Percentiles rank a stretch among this genome's conserved stretches.
phyloP scores from a whole-genome alignment of 1,140 invertebrate species.

The Drosophila tropicalis region DNA sequence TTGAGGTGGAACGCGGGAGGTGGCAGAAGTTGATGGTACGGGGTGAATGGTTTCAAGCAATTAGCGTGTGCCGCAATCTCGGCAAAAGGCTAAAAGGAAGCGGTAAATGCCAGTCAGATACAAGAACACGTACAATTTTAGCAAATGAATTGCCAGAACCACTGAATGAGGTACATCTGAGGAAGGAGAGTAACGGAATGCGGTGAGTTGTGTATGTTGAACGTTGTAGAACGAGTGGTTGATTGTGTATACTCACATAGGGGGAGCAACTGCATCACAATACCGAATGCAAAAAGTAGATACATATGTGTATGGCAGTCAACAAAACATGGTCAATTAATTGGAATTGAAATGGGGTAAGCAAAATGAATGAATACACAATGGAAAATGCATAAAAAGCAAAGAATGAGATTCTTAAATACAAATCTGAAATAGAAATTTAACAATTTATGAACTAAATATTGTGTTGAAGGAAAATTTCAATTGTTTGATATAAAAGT shows the following conservation, averaged over 20 bases:
- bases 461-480: too few species aligned
- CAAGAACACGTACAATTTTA: slow-evolving; percentile 39
- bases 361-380: slow-evolving; percentile 1
- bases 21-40: neutral
- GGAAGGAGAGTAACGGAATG: neutral
- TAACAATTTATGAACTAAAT: too few species aligned
- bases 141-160: slow-evolving; percentile 53
- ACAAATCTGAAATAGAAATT: too few species aligned
- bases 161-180: neutral
- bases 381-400: neutral
- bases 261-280: neutral
- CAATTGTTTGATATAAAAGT: neutral
- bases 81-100: slow-evolving; percentile 60
- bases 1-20: neutral
- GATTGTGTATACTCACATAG: neutral
- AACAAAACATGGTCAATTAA: slow-evolving; percentile 24
- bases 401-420: too few species aligned
- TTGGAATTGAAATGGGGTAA: slow-evolving; percentile 1
- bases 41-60: slow-evolving; percentile 63
- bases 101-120: slow-evolving; percentile 57
- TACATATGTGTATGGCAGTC: neutral
- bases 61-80: slow-evolving; percentile 78
- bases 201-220: neutral
- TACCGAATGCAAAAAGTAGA: slow-evolving; percentile 1
- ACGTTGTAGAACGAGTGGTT: neutral